Percentiles rank a stretch among this genome's conserved stretches.
phyloP scores from a whole-genome alignment of 2,888 invertebrate species.

The Catocala sponsa region DNA sequence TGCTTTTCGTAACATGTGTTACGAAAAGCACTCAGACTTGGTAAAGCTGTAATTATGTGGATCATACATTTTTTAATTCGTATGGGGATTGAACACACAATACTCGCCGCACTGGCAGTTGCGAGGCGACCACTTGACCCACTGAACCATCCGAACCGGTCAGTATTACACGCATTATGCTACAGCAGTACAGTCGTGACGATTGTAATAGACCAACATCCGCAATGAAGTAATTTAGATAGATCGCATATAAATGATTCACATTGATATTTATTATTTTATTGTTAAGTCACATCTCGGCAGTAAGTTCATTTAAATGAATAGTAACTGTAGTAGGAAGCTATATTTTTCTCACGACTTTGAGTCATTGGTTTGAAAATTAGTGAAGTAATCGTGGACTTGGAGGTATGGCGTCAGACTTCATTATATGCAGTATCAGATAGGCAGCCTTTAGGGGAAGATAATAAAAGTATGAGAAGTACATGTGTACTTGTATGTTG shows the following conservation, averaged over 20 bases:
- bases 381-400: constrained; percentile 21
- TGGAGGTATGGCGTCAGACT: constrained; percentile 13
- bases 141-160: no score
- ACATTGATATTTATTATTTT: constrained; percentile 54
- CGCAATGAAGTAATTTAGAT: constrained; percentile 60
- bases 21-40: no score
- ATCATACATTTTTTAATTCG: no score
- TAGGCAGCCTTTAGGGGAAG: neutral
- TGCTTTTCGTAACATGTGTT: no score
- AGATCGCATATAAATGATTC: constrained; percentile 54
- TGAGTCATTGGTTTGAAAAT: constrained; percentile 23
- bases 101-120: no score
- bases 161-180: constrained; percentile 29
- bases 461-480: neutral
- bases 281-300: constrained; percentile 53
- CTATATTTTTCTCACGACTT: constrained; percentile 37
- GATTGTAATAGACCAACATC: constrained; percentile 56
- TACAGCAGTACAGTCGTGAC: constrained; percentile 59
- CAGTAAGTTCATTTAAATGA: constrained; percentile 47
- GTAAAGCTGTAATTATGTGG: no score
- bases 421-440: neutral
- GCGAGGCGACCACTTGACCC: no score
- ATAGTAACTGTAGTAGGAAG: constrained; percentile 15
- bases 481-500: no score
- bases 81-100: no score